Evolutionary conservation across 2,113 vertebrate genomes (phyloP), one percentile per base, ranked within the genome.

Genomic region (Ochotona curzoniae): DNA sequence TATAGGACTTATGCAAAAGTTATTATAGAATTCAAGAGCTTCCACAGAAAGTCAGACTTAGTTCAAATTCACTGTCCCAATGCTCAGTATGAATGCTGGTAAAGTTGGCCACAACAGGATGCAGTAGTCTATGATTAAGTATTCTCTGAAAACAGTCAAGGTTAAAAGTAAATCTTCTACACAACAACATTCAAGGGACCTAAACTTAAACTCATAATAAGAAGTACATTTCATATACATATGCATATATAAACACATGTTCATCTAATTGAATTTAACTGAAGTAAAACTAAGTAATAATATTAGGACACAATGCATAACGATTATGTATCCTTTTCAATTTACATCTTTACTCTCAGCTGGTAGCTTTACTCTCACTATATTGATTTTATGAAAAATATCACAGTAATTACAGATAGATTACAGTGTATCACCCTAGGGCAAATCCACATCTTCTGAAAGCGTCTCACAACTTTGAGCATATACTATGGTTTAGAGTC

Each of bases 271-370:
- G 12, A 14, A 76, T 8, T 38, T 23, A 64, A 57, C 26, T 35
- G 64, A 71, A 93, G 87, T 70, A 78, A 93, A 93, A 94, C 32
- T 82, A 54, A 57, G 47, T 71, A 91, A 51, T 9, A 92, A 86
- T 88, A 54, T 26, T 78, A 78, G 75, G 88, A 25, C 23, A 21
- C 14, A 87, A 89, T n/a, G 82, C 23, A 85, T 17, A 78, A 57
- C 78, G n/a, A 83, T 35, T 32, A 7, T 28, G 60, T 86, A 51
- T 64, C 82, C 12, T 88, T 86, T 83, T 74, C 32, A 13, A 73
- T 80, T 75, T 82, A 84, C 4, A 78, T 66, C 30, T 86, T 82
- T 92, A 17, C 82, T 94, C 47, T 93, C 93, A 71, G 79, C 44
- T 71, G 11, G 35, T 84, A 81, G 66, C 47, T 92, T 49, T 87